phyloP scores from a whole-genome alignment of 1,140 invertebrate genomes.

The Dendrolimus punctatus region DNA sequence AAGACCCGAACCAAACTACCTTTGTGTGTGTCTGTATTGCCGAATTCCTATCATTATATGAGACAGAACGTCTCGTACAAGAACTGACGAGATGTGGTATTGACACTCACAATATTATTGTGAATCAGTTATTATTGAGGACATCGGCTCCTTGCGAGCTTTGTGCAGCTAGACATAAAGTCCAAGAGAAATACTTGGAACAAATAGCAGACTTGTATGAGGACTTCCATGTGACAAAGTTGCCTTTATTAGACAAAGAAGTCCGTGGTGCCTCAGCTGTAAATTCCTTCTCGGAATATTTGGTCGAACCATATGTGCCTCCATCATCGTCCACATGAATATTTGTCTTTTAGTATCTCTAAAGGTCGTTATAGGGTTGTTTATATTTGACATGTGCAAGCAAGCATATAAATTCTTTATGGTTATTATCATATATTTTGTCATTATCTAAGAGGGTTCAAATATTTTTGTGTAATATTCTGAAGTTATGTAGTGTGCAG shows the following conservation, averaged over 20 bases:
- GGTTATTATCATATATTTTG: background rate
- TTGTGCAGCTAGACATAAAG: constrained; percentile 89
- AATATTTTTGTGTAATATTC: too few relatives aligned
- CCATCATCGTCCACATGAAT: constrained; percentile 21
- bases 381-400: too few relatives aligned
- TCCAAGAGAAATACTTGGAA: constrained; percentile 97
- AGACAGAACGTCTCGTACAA: constrained; percentile 96
- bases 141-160: constrained; percentile 84
- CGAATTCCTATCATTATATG: constrained; percentile 98
- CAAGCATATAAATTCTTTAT: too few relatives aligned
- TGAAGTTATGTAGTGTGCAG: too few relatives aligned
- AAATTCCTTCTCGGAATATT: constrained; percentile 90
- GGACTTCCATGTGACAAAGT: constrained; percentile 97
- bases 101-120: constrained; percentile 97
- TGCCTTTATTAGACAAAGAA: constrained; percentile 95
- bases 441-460: too few relatives aligned
- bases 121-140: constrained; percentile 85
- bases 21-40: constrained; percentile 99
- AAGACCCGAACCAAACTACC: constrained; percentile 96
- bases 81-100: constrained; percentile 97
- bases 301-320: constrained; percentile 73
- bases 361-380: too few relatives aligned
- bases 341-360: background rate
- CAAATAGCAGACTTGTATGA: constrained; percentile 99
- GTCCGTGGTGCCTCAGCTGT: constrained; percentile 93